Base-by-base conservation (phyloP, 2,888 invertebrate genomes). In the Epirrita christyi region DNA sequence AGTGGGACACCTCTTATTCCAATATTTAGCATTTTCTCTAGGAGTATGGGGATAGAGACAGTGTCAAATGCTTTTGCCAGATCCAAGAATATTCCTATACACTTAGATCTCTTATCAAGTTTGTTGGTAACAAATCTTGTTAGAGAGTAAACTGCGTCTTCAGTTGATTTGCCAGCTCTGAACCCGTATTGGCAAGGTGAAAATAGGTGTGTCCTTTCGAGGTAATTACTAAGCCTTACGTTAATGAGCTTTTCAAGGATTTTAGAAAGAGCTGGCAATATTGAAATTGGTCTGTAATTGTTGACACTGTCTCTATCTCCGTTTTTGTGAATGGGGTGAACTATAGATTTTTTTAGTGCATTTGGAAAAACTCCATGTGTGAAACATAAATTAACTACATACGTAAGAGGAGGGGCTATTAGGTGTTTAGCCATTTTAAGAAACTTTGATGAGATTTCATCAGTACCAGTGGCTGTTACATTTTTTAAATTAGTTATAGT, bases 371-470 rank as follows among this genome's bases (percentile, higher is more conserved):
- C 10, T 7, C 34, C 34, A 7, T 7, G 2, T 2, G 5, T 9
- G 34, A 34, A 7, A 9, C 34, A 9, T 2, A 34, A 2, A 9
- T 49, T 49, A 41, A 40, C 28, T 11, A 51, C n/a, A 6, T 41
- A 6, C 4, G 40, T 49, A 1, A 49, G 14, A 13, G 48, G 40
- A 9, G 48, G 41, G 1, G 41, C 41, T 6, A 41, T 34, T 9
- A 42, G 1, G 9, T 49, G 1, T 49, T 28, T 29, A 11, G 28
- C 10, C 6, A 28, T 28, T 27, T 51, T 51, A 0, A 51, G 28
- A 10, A 51, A 43, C 10, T 10, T 37, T 15, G 27, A 13, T n/a
- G 51, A 43, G n/a, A 51, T 51, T 37, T 11, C 2, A 21, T 51
- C 51, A n/a, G 4, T 11, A 4, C 51, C 51, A 13, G 28, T 6